phyloP scores from a whole-genome alignment of 2,113 vertebrate genomes.

The Archilochus colubris region DNA sequence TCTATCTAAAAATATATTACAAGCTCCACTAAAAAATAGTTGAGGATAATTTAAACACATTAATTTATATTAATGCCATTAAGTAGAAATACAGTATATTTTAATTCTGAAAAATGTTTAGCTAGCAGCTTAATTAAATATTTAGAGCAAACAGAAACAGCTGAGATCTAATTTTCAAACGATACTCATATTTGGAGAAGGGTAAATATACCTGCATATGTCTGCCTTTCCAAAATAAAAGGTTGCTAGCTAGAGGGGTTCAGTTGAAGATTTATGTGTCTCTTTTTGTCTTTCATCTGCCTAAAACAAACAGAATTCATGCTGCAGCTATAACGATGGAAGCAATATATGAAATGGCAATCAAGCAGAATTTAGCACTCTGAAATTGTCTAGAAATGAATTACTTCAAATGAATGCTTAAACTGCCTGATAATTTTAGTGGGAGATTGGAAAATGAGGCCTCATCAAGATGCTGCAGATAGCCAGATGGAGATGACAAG shows the following conservation, averaged over 20 bases:
- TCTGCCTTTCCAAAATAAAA: neutral
- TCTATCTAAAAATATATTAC: neutral
- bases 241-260: neutral
- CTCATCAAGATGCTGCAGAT: neutral
- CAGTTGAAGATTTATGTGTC: neutral
- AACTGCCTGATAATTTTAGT: neutral
- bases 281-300: neutral
- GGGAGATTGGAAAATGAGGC: neutral
- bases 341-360: constrained; percentile 22
- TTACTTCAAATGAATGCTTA: constrained; percentile 33
- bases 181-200: neutral
- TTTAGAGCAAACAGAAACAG: constrained; percentile 7
- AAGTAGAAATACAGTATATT: neutral
- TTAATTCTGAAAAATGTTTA: neutral
- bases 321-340: neutral
- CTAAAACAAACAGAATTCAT: constrained; percentile 21
- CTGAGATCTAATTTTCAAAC: neutral
- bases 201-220: neutral
- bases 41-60: neutral
- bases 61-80: neutral
- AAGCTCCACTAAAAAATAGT: neutral
- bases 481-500: neutral
- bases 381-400: constrained; percentile 1
- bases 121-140: neutral
- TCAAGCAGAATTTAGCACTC: constrained; percentile 14